These are phyloP conservation scores for Agrochola lota DNA, from an alignment of 2,888 invertebrate genomes.

Conservation along the genomic window DNA sequence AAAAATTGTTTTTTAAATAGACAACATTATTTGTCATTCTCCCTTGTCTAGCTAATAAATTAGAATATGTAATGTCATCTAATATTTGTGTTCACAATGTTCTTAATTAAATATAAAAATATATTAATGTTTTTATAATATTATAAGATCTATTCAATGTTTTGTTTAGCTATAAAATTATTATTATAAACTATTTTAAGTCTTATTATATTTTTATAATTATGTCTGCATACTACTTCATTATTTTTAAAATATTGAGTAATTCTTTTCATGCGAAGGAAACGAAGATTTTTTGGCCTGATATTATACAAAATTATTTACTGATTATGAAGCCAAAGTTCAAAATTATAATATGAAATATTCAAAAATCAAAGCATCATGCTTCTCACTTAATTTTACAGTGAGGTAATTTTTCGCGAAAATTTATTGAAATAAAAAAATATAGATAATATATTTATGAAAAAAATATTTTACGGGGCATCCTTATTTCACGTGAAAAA, in stretches of 20 bases:
- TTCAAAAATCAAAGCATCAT: neutral
- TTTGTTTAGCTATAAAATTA: conserved; percentile 17
- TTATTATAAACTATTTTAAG: neutral
- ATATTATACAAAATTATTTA: conserved; percentile 1
- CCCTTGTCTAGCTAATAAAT: conserved; percentile 46
- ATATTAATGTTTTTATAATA: conserved; percentile 13
- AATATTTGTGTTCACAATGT: conserved; percentile 41
- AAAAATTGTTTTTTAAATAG: conserved; percentile 15
- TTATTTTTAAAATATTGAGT: neutral
- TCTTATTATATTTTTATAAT: neutral
- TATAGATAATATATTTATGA: neutral
- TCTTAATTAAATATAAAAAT: conserved; percentile 4
- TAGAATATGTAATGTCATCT: conserved; percentile 25
- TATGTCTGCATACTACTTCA: neutral
- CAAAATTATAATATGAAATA: conserved; percentile 26
- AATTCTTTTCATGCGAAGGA: neutral
- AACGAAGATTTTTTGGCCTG: neutral
- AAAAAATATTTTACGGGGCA: conserved; percentile 6
- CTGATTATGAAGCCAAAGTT: conserved; percentile 20
- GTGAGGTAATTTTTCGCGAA: neutral
- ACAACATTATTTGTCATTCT: conserved; percentile 39
- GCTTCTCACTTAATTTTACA: conserved; percentile 17
- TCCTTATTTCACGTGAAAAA: neutral
- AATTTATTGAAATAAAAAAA: too few relatives aligned
- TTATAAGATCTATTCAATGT: conserved; percentile 6